Evolutionary conservation across 2,113 vertebrate genomes (phyloP).

Genomic region (Pterocles burchelli): DNA sequence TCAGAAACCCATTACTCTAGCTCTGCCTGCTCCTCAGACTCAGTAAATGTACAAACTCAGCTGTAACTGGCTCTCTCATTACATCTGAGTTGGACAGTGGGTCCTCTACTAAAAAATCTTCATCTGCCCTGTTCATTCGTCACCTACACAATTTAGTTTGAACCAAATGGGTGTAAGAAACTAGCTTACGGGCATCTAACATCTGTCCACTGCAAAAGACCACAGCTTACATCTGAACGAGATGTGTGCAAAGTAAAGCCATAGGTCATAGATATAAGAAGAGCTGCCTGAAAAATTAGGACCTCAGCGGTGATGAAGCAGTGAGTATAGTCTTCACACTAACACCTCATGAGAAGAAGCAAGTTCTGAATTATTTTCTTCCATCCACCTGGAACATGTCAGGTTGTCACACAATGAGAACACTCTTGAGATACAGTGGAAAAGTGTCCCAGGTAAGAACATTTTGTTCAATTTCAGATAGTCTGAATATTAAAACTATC

Average conservation of each 20-base stretch:
- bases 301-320: not conserved
- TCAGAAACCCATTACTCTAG: not conserved
- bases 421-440: not conserved
- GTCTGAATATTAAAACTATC: not conserved
- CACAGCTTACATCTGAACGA: not conserved
- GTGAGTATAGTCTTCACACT: not conserved
- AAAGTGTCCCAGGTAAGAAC: not conserved
- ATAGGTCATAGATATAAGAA: not conserved
- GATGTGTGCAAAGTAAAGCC: not conserved
- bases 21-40: not conserved
- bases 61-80: not conserved
- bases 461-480: not conserved
- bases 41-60: not conserved
- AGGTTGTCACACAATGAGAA: not conserved
- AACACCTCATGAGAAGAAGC: not conserved
- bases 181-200: not conserved
- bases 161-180: not conserved
- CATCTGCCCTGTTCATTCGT: not conserved
- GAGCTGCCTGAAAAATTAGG: not conserved
- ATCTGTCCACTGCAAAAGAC: not conserved
- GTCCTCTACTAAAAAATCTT: not conserved
- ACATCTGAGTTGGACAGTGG: not conserved
- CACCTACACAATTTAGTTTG: not conserved
- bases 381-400: not conserved
- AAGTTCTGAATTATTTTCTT: not conserved